Evolutionary conservation across 2,113 vertebrate species (phyloP), one percentile per base, ranked within the genome.

Genomic region (Gobiocypris rarus): DNA sequence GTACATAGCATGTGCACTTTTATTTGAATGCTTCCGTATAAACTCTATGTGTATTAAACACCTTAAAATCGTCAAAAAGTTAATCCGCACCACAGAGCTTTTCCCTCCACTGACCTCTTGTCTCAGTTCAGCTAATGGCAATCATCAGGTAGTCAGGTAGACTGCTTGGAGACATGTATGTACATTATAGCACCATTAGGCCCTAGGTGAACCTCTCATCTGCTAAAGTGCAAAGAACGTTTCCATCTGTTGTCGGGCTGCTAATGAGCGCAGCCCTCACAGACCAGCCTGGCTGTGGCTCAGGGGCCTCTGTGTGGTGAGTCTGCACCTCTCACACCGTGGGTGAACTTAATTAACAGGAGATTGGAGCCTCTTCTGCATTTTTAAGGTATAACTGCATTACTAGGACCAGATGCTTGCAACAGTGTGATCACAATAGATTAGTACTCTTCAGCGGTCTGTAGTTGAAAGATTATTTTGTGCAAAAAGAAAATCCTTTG

Each of bases 371-470:
- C 86, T 83, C 79, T 78, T 26, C 74, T 82, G 22, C 67, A 69
- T n/a, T 67, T 75, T 73, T 50, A 38, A 50, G 61, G 63, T 26
- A 83, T 75, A 48, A 63, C 63, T 81, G 52, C 50, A 73, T 50
- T 82, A 86, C 82, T 87, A 73, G 70, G 69, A 86, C 82, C 89
- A 87, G 79, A 86, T 86, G 86, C 50, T 50, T 5, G 67, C 63
- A 81, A 28, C 48, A 63, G 48, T 41, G 31, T 74, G 34, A 45
- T 48, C 26, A 79, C 34, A 50, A 45, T 73, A 67, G 38, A 54
- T 69, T 84, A 61, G 50, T n/a, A 65, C 77, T 75, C 67, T 38
- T 28, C 19, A 11, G 19, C 1, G 9, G 10, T n/a, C 65, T 41
- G 9, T 5, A 69, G 9, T n/a, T 69, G 17, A 41, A 38, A 22